Evolutionary conservation across 2,113 vertebrate species (phyloP).

Genomic region (Nycticryphes semicollaris): DNA sequence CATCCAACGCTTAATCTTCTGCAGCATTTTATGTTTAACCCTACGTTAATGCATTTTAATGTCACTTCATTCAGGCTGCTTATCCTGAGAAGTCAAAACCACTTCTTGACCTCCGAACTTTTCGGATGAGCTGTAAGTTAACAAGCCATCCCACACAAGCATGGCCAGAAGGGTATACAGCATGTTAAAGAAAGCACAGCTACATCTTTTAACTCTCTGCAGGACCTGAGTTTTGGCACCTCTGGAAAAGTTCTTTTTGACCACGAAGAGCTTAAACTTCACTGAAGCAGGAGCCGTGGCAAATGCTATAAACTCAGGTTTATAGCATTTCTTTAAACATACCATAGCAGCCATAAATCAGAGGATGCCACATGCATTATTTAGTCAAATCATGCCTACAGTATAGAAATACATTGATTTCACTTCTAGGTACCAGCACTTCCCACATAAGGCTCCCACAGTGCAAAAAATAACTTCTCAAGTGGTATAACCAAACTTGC

Average conservation of each 20-base stretch:
- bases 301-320: background rate
- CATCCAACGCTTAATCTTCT: background rate
- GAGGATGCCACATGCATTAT: background rate
- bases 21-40: background rate
- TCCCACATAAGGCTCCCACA: background rate
- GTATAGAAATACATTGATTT: background rate
- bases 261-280: background rate
- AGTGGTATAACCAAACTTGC: background rate
- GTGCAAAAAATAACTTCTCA: background rate
- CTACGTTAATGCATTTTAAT: background rate
- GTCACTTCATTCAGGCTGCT: background rate
- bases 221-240: background rate
- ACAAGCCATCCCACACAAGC: fast-evolving
- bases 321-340: background rate
- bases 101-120: background rate
- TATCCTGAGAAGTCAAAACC: background rate
- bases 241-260: background rate
- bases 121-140: background rate
- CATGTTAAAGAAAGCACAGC: fast-evolving
- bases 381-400: background rate
- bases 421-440: background rate
- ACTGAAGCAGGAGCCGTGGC: background rate
- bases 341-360: background rate
- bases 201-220: background rate
- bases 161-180: background rate